phyloP scores from a whole-genome alignment of 2,888 invertebrate species.

The Drosophila pseudotakahashii region DNA sequence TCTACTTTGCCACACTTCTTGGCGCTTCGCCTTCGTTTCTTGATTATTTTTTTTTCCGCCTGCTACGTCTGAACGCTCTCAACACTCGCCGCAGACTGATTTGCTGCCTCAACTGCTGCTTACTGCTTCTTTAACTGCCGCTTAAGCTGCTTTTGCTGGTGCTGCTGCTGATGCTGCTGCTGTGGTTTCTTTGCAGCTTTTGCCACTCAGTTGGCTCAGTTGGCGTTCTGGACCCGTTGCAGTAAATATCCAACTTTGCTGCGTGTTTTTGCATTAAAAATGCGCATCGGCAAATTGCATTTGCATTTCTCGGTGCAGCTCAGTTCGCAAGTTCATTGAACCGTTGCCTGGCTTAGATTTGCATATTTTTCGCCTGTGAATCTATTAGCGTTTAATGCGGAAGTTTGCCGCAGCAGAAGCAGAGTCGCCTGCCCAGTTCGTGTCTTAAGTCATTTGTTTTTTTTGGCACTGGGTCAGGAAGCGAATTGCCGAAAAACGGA shows the following conservation, averaged over 20 bases:
- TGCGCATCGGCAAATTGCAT: constrained; percentile 63
- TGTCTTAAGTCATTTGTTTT: constrained; percentile 68
- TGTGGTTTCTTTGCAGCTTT: constrained; percentile 11
- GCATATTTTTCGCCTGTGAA: constrained; percentile 42
- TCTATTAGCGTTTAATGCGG: constrained; percentile 59
- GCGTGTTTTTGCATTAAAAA: constrained; percentile 63
- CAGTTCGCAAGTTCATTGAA: constrained; percentile 53
- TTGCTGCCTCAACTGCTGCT: constrained; percentile 38
- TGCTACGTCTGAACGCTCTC: constrained; percentile 76
- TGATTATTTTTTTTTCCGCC: constrained; percentile 35
- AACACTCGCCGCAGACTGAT: constrained; percentile 81
- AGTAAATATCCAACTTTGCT: constrained; percentile 38
- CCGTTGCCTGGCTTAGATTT: constrained; percentile 58
- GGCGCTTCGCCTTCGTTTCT: constrained; percentile 7
- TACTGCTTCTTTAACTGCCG: constrained; percentile 24
- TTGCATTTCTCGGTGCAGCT: constrained; percentile 38
- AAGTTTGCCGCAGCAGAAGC: constrained; percentile 31
- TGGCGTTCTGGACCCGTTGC: constrained; percentile 37
- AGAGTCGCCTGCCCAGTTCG: constrained; percentile 56
- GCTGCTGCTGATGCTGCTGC: constrained; percentile 9
- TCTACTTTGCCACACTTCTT: constrained; percentile 50
- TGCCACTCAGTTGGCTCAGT: constrained; percentile 13
- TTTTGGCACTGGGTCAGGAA: constrained; percentile 61
- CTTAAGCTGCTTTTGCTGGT: constrained; percentile 10
- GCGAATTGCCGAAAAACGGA: constrained; percentile 53